Conservation (phyloP, 2,797 vertebrate species). For the Anabas testudineus region DNA sequence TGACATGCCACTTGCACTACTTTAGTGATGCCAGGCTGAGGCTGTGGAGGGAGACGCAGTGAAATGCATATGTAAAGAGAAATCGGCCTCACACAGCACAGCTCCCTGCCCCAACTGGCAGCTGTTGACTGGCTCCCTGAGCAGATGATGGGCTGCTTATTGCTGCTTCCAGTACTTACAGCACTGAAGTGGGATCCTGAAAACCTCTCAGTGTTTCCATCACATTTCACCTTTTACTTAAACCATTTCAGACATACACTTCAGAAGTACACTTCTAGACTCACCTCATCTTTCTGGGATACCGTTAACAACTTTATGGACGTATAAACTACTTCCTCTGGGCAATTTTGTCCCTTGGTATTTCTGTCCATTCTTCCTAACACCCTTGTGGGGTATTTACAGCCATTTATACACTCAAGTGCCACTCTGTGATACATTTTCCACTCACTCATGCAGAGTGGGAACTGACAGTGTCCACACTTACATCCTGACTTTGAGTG, state of each 20-base stretch:
- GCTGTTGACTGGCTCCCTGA: slow-evolving; percentile 32
- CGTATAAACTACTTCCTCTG: slow-evolving; percentile 9
- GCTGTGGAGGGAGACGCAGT: slow-evolving; percentile 30
- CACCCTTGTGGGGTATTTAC: slow-evolving; percentile 30
- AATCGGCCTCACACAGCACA: slow-evolving; percentile 32
- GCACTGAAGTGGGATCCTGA: slow-evolving; percentile 25
- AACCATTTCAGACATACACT: slow-evolving; percentile 6
- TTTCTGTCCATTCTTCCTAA: slow-evolving; percentile 14
- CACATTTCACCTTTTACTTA: slow-evolving; percentile 26
- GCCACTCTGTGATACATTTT: slow-evolving; percentile 25
- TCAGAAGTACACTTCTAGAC: slow-evolving; percentile 1
- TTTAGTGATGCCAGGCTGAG: slow-evolving; percentile 11
- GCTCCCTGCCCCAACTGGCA: slow-evolving; percentile 24
- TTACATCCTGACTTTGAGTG: slow-evolving; percentile 17
- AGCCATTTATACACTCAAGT: slow-evolving; percentile 28
- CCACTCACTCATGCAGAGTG: slow-evolving; percentile 33
- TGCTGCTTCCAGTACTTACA: slow-evolving; percentile 28
- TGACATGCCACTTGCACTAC: slow-evolving; percentile 30
- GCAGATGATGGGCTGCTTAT: slow-evolving; percentile 43
- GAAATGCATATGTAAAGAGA: slow-evolving; percentile 22
- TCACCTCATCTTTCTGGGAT: slow-evolving; percentile 11
- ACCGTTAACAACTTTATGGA: slow-evolving; percentile 17
- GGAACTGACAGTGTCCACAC: slow-evolving; percentile 13
- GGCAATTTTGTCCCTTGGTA: slow-evolving; percentile 22
- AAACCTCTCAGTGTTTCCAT: slow-evolving; percentile 1